Evolutionary conservation across 2,113 vertebrate species (phyloP).

Genomic region (Aphelocoma coerulescens): DNA sequence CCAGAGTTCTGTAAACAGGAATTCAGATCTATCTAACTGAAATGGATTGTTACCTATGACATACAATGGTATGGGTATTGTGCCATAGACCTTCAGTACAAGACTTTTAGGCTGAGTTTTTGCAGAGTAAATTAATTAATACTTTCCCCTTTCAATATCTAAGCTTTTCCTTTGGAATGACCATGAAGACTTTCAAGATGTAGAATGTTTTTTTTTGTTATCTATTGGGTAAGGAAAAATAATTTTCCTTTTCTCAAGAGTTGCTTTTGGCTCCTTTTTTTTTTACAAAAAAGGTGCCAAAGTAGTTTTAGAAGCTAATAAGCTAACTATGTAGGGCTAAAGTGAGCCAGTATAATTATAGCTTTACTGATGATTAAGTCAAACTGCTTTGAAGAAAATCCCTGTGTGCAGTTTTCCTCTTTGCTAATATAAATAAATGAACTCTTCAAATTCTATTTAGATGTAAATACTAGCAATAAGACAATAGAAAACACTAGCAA

Average conservation of each 20-base stretch:
- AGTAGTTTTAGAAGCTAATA: not conserved
- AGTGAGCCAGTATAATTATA: not conserved
- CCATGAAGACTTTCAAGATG: rapidly evolving
- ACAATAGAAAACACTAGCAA: not conserved
- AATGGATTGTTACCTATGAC: not conserved
- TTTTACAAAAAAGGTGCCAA: not conserved
- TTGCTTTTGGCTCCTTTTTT: not conserved
- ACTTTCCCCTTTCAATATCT: not conserved
- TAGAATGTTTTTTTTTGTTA: not conserved
- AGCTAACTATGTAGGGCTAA: not conserved
- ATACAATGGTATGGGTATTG: not conserved
- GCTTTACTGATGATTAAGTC: not conserved
- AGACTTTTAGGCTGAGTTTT: not conserved
- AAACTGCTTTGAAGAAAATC: not conserved
- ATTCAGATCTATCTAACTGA: not conserved
- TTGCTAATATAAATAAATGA: not conserved
- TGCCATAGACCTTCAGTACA: not conserved
- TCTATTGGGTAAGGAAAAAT: not conserved
- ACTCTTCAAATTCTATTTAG: not conserved
- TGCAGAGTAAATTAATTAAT: not conserved
- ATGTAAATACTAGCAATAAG: not conserved
- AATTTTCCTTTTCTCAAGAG: not conserved
- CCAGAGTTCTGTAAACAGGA: not conserved
- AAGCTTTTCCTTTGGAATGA: not conserved
- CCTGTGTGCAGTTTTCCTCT: not conserved